phyloP scores from a whole-genome alignment of 2,888 invertebrate species.

The Pandemis cinnamomeana region DNA sequence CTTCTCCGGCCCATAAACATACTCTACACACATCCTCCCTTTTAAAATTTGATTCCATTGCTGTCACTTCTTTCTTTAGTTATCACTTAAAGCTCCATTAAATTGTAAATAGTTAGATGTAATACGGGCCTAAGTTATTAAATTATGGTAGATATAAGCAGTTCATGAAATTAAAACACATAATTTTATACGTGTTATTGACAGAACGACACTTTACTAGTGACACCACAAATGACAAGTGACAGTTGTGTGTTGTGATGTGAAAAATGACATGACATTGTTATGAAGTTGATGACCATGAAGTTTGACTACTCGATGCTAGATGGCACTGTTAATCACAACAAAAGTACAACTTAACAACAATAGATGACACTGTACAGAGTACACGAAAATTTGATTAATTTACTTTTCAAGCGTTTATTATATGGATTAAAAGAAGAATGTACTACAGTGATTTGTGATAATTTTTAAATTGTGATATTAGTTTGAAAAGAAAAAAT shows the following conservation, averaged over 20 bases:
- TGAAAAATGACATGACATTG: neutral
- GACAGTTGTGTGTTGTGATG: neutral
- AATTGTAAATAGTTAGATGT: neutral
- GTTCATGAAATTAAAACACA: slow-evolving; percentile 18
- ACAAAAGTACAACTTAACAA: neutral
- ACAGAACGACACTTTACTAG: too few species aligned
- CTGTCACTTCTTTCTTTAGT: neutral
- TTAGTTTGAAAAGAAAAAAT: neutral
- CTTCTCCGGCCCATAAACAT: slow-evolving; percentile 24
- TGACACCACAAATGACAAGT: slow-evolving; percentile 12
- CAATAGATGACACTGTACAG: neutral
- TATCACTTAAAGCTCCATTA: neutral
- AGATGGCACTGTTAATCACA: neutral
- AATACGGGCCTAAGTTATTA: neutral
- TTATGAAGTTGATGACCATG: neutral
- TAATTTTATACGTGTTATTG: slow-evolving; percentile 6
- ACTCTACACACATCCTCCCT: slow-evolving; percentile 22
- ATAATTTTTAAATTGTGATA: neutral
- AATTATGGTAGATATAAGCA: neutral
- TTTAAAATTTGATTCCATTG: slow-evolving; percentile 25
- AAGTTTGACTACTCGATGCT: neutral
- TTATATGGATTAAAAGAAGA: too few species aligned
- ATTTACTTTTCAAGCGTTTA: too few species aligned
- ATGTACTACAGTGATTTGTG: too few species aligned
- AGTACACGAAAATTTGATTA: too few species aligned